Evolutionary conservation across 2,113 vertebrate genomes (phyloP), one percentile per base, ranked within the genome.

Genomic region (Bufo bufo): DNA sequence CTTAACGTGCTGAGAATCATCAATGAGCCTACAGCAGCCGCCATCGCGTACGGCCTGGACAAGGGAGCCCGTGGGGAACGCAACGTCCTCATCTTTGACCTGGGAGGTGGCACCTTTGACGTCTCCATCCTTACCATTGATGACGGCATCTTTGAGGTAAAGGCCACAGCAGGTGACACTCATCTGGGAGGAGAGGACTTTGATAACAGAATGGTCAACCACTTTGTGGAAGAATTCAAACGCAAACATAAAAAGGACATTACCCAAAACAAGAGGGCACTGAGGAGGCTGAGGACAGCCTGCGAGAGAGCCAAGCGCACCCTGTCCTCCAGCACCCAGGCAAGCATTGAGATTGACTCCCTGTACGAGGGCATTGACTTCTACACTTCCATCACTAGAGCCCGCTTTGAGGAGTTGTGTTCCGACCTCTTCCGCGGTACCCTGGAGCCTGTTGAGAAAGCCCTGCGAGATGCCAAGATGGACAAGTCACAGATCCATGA

Each of bases 81-180:
- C 56, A 58, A 10, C 56, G 13, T 58, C 56, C 56, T 58, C 13
- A 98, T 98, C 71, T 99, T 99, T 6, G 97, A 99, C 10, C 94
- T 99, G n/a, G 98, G 98, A 10, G 97, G 98, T 50, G 98, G 97
- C 89, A 99, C 98, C 86, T 98, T 99, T 0, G 98, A 99, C 2
- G 97, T 97, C 87, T 97, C 97, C 0, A 95, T 97, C 84, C 93
- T 98, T 58, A 97, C 97, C 4, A 97, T 98, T 45, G 96, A 98
- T 69, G 97, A 97, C 3, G 96, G 97, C 2, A 94, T 97, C 90
- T 98, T 97, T 16, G 96, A 90, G 87, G 87, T 90, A 49, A 83
- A 91, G 50, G 85, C 59, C 61, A 87, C 56, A 0, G 43, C 63
- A 0, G 16, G 52, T 1, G 88, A 85, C 49, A 2, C 89, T 83